A percentile compares a stretch with the other conserved stretches of the same genome.
phyloP scores from a whole-genome alignment of 2,888 invertebrate species.

The Dascillus cervinus region DNA sequence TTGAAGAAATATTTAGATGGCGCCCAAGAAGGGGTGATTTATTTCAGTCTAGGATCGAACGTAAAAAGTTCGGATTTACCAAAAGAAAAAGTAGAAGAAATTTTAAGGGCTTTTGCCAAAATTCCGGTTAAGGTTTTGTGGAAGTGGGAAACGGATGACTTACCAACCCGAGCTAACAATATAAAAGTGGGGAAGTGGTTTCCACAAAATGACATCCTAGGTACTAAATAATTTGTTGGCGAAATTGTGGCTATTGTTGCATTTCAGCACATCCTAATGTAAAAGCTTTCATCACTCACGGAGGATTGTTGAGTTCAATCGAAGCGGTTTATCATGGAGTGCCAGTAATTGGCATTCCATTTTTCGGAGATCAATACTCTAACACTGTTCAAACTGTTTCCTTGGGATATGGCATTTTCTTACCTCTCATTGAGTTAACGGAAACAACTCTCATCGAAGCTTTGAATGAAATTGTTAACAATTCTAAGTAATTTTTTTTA shows the following conservation, averaged over 20 bases:
- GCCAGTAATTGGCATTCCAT: conserved; percentile 12
- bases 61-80: conserved; percentile 22
- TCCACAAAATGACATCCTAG: conserved; percentile 2
- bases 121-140: conserved; percentile 25
- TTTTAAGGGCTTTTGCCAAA: conserved; percentile 22
- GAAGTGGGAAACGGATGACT: conserved; percentile 24
- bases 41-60: conserved; percentile 29
- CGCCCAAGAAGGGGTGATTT: conserved; percentile 24
- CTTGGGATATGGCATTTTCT: conserved; percentile 2
- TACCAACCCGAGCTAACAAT: conserved; percentile 22
- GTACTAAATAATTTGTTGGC: no score
- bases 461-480: background rate
- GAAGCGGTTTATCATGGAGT: no score
- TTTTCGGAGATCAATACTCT: conserved; percentile 12
- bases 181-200: conserved; percentile 14
- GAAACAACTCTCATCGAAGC: background rate
- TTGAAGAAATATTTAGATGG: conserved; percentile 23
- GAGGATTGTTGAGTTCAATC: conserved; percentile 10
- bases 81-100: conserved; percentile 15
- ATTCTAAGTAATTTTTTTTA: no score
- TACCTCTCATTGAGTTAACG: conserved; percentile 2
- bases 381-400: conserved; percentile 8
- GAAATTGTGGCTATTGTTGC: no score
- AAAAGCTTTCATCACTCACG: conserved; percentile 11
- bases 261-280: conserved; percentile 8